Evolutionary conservation across 2,113 vertebrate species (phyloP).

Genomic region (Antechinus stuartii): DNA sequence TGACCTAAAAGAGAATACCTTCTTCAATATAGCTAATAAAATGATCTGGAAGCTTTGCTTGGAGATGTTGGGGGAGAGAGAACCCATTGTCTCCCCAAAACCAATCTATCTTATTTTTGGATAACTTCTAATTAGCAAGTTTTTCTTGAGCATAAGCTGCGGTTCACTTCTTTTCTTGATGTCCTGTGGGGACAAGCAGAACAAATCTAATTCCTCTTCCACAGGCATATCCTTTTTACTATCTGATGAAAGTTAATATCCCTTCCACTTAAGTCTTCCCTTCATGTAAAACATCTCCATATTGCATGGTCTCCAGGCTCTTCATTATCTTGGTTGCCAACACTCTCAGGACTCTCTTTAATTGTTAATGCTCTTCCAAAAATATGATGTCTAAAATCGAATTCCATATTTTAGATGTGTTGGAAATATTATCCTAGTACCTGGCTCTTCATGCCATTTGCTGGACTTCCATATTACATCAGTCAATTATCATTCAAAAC

Average conservation of each 20-base stretch:
- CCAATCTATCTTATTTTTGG: not conserved
- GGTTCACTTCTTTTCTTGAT: not conserved
- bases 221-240: not conserved
- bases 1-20: not conserved
- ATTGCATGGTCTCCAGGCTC: not conserved
- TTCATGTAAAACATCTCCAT: not conserved
- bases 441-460: not conserved
- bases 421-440: not conserved
- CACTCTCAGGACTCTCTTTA: not conserved
- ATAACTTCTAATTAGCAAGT: not conserved
- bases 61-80: not conserved
- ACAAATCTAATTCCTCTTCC: not conserved
- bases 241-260: not conserved
- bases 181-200: not conserved
- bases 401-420: not conserved
- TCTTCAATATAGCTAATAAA: not conserved
- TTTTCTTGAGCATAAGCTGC: not conserved
- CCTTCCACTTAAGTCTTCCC: not conserved
- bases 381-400: not conserved
- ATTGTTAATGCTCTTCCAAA: not conserved
- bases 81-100: not conserved
- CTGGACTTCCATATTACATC: not conserved
- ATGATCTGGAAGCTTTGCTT: not conserved
- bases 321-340: not conserved
- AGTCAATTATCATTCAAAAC: not conserved